phyloP scores from a whole-genome alignment of 2,113 vertebrate species.

The Psittacus erithacus region DNA sequence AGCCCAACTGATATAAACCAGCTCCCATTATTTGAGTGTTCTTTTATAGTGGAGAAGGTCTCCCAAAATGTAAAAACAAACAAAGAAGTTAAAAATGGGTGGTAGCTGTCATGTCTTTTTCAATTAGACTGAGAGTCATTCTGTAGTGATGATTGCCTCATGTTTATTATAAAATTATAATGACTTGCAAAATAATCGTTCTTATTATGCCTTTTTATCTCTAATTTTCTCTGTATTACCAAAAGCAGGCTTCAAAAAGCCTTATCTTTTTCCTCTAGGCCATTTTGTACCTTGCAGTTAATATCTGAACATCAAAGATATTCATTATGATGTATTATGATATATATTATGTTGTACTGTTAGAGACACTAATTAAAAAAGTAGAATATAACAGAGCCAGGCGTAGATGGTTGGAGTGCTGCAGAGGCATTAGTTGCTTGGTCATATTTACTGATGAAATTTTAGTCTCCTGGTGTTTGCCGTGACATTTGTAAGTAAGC shows the following conservation, averaged over 20 bases:
- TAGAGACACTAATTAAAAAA: background rate
- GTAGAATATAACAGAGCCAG: background rate
- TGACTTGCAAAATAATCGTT: background rate
- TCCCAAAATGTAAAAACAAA: conserved; percentile 12
- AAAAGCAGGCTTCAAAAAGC: background rate
- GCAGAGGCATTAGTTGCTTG: background rate
- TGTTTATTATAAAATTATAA: background rate
- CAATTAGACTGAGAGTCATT: background rate
- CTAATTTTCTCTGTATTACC: background rate
- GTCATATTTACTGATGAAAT: background rate
- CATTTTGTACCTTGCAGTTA: background rate
- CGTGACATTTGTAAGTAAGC: background rate
- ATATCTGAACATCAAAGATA: background rate
- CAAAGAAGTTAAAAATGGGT: background rate
- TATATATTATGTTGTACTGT: background rate
- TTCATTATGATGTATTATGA: background rate
- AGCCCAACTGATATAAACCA: background rate
- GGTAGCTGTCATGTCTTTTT: background rate
- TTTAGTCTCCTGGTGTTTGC: background rate
- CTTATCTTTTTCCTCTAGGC: background rate
- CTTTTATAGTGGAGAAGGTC: background rate
- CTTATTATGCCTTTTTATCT: background rate
- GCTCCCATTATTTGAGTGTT: background rate
- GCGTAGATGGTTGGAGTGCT: background rate
- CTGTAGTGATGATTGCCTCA: background rate